Evolutionary conservation across 2,888 invertebrate genomes (phyloP).

Genomic region (Folsomia manolachei): DNA sequence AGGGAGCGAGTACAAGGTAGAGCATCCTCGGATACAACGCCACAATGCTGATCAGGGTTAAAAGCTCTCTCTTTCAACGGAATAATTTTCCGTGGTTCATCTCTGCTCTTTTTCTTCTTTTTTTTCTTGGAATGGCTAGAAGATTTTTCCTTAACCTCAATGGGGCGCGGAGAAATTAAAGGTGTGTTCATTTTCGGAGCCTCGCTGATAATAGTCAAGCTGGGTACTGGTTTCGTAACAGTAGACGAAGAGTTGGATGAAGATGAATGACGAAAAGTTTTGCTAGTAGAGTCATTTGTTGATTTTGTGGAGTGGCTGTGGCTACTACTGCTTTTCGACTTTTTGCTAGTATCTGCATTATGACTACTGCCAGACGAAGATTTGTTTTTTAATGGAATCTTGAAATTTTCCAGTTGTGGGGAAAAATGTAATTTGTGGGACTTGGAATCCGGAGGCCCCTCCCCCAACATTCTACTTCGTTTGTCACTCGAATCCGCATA

Average conservation of each 20-base stretch:
- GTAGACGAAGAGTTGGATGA: background rate
- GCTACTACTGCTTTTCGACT: background rate
- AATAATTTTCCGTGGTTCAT: constrained; percentile 51
- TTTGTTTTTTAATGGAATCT: constrained; percentile 28
- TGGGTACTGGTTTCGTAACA: background rate
- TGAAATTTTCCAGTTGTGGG: constrained; percentile 19
- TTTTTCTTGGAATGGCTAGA: constrained; percentile 41
- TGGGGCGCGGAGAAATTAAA: background rate
- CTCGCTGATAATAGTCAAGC: background rate
- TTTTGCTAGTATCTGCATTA: background rate
- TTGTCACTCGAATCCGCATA: constrained; percentile 37
- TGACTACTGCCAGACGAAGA: background rate
- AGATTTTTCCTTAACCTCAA: constrained; percentile 12
- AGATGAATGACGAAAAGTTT: background rate
- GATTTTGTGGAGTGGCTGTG: background rate
- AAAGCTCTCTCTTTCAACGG: constrained; percentile 63
- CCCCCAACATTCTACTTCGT: background rate
- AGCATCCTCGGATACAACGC: constrained; percentile 65
- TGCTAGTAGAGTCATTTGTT: background rate
- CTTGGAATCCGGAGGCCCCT: background rate
- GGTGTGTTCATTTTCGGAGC: background rate
- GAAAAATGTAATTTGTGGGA: background rate
- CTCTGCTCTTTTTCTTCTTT: constrained; percentile 52
- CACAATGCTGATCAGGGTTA: constrained; percentile 80
- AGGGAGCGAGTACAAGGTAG: constrained; percentile 76